Percentiles rank a stretch among this genome's conserved stretches.
Evolutionary conservation across 2,797 vertebrate genomes (phyloP).

Genomic region (Parotocinclus haroldoi): DNA sequence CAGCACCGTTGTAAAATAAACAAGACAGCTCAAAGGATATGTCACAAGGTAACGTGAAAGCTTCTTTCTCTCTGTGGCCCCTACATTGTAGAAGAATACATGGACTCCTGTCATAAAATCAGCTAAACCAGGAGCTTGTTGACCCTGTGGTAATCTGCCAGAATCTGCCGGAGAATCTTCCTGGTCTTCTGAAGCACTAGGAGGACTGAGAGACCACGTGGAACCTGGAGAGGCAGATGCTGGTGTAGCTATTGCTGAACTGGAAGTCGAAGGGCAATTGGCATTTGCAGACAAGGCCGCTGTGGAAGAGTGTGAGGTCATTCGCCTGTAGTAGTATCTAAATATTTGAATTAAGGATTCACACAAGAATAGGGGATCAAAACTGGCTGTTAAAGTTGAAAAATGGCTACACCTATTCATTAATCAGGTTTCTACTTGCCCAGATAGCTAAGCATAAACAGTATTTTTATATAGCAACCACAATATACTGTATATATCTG

Average conservation of each 20-base stretch:
- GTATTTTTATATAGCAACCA: too few relatives aligned
- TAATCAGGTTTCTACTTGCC: too few relatives aligned
- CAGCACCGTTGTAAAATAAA: neutral
- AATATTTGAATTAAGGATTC: slow-evolving; percentile 26
- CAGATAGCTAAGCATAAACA: too few relatives aligned
- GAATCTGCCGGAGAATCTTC: slow-evolving; percentile 17
- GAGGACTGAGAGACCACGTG: slow-evolving; percentile 3
- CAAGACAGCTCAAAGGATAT: slow-evolving; percentile 67
- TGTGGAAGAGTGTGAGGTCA: slow-evolving; percentile 15
- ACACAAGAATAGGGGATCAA: neutral
- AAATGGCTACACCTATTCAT: too few relatives aligned
- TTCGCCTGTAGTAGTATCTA: slow-evolving; percentile 84
- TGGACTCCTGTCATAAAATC: slow-evolving; percentile 71
- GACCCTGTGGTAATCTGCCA: neutral
- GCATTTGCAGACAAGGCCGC: slow-evolving; percentile 16
- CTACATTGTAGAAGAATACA: slow-evolving; percentile 76
- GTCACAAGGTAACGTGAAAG: slow-evolving; percentile 73
- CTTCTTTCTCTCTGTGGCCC: slow-evolving; percentile 67
- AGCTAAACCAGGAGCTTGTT: slow-evolving; percentile 47
- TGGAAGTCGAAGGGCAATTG: slow-evolving; percentile 8
- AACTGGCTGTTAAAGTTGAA: too few relatives aligned
- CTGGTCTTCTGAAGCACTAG: slow-evolving; percentile 1
- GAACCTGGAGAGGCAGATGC: slow-evolving; percentile 33
- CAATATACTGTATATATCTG: too few relatives aligned
- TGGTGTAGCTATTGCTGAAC: slow-evolving; percentile 34